These are phyloP conservation scores for Diadegma fenestrale DNA, from an alignment of 2,888 invertebrate genomes.

Conservation along the genomic window DNA sequence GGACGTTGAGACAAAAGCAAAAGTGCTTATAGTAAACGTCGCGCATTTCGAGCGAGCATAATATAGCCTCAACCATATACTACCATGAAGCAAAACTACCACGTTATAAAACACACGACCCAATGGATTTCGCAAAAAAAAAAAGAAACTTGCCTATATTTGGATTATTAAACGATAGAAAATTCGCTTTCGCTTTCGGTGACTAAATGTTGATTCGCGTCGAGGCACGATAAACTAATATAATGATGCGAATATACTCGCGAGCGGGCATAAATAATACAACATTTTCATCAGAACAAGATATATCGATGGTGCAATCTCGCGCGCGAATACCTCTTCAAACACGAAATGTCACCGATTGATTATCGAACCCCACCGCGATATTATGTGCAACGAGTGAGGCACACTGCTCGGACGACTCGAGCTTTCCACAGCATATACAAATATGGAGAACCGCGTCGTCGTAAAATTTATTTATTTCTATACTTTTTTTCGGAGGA, in stretches of 20 bases:
- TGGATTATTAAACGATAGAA: background rate
- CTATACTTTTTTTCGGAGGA: background rate
- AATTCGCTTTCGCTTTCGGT: background rate
- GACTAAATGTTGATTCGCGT: background rate
- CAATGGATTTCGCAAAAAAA: background rate
- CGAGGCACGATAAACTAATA: too few species aligned
- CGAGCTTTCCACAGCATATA: background rate
- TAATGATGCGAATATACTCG: background rate
- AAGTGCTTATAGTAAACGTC: conserved; percentile 5
- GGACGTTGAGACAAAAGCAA: background rate
- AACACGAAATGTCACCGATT: conserved; percentile 78
- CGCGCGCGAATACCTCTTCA: conserved; percentile 16
- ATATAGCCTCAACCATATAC: background rate
- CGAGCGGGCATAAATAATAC: conserved; percentile 11
- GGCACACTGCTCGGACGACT: background rate
- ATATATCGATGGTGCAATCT: conserved; percentile 9
- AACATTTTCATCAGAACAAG: conserved; percentile 1
- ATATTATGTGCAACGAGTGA: background rate
- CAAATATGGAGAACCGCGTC: background rate
- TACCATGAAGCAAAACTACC: background rate
- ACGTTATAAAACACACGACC: background rate
- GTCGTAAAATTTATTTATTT: background rate
- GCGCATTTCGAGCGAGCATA: background rate
- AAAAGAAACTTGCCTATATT: background rate
- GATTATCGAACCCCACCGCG: conserved; percentile 64